Evolutionary conservation across 2,888 invertebrate genomes (phyloP).

Genomic region (Doris montereyensis): DNA sequence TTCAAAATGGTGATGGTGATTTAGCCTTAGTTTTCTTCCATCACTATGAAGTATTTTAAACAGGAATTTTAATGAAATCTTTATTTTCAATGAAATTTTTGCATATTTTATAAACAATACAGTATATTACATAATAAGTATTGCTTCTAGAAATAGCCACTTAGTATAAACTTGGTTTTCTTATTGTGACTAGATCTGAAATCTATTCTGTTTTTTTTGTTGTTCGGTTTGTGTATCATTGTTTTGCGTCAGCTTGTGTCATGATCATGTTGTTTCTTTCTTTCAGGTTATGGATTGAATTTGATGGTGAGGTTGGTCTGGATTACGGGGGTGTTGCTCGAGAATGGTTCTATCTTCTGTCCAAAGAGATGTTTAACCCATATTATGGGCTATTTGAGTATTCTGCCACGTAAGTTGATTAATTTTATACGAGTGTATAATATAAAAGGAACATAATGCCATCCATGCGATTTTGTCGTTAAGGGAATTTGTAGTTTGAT

Average conservation of each 20-base stretch:
- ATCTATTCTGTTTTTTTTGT: background rate
- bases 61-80: too few species aligned
- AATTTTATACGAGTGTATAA: too few species aligned
- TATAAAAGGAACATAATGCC: too few species aligned
- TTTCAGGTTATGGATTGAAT: constrained; percentile 95
- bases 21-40: too few species aligned
- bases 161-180: background rate
- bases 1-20: too few species aligned
- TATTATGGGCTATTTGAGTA: constrained; percentile 99
- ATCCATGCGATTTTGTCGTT: too few species aligned
- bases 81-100: too few species aligned
- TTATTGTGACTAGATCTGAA: background rate
- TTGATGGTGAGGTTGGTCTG: constrained; percentile 91
- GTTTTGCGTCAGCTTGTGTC: background rate
- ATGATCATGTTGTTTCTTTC: background rate
- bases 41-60: too few species aligned
- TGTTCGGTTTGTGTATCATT: background rate
- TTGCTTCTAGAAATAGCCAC: too few species aligned
- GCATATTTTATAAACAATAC: too few species aligned
- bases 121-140: too few species aligned
- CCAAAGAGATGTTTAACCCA: constrained; percentile 99
- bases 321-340: constrained; percentile 97
- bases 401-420: constrained; percentile 96
- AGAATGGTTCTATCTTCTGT: constrained; percentile 98
- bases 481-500: too few species aligned